Percentiles rank a stretch among this genome's conserved stretches.
These are phyloP conservation scores for Habrosyne pyritoides DNA, from an alignment of 2,888 invertebrate genomes.

Conservation along the genomic window DNA sequence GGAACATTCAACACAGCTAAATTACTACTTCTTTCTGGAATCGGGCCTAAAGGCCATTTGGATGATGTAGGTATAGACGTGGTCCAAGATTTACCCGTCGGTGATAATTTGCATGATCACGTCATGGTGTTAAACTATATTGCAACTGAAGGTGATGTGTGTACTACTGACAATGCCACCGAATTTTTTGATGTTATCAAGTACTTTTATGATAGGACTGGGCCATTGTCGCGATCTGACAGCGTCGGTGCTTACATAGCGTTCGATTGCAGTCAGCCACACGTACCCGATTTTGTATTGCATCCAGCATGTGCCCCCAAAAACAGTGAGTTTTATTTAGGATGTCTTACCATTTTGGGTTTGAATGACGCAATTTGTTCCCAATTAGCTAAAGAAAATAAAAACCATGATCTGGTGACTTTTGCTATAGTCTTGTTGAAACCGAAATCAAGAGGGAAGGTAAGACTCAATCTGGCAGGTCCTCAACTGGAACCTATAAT, in stretches of 20 bases:
- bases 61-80: slow-evolving; percentile 45
- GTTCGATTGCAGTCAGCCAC: slow-evolving; percentile 30
- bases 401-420: slow-evolving; percentile 51
- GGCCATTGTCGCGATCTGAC: slow-evolving; percentile 47
- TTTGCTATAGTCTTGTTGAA: slow-evolving; percentile 63
- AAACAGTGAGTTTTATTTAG: slow-evolving; percentile 34
- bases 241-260: slow-evolving; percentile 60
- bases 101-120: slow-evolving; percentile 68
- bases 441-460: slow-evolving; percentile 62
- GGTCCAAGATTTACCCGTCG: slow-evolving; percentile 60
- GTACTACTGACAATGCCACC: slow-evolving; percentile 30
- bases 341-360: slow-evolving; percentile 48
- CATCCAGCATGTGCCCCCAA: slow-evolving; percentile 59
- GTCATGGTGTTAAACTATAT: slow-evolving; percentile 59
- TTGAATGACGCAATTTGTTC: slow-evolving; percentile 50
- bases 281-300: slow-evolving; percentile 63
- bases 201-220: slow-evolving; percentile 59
- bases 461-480: slow-evolving; percentile 48
- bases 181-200: slow-evolving; percentile 51
- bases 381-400: slow-evolving; percentile 42
- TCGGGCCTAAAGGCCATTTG: slow-evolving; percentile 60
- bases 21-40: slow-evolving; percentile 62
- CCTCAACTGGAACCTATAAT: slow-evolving; percentile 57
- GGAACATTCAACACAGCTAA: slow-evolving; percentile 70
- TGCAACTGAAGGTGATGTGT: slow-evolving; percentile 58